Evolutionary conservation across 2,797 vertebrate species (phyloP), one percentile per base, ranked within the genome.

Genomic region (Cossypha dichroa): DNA sequence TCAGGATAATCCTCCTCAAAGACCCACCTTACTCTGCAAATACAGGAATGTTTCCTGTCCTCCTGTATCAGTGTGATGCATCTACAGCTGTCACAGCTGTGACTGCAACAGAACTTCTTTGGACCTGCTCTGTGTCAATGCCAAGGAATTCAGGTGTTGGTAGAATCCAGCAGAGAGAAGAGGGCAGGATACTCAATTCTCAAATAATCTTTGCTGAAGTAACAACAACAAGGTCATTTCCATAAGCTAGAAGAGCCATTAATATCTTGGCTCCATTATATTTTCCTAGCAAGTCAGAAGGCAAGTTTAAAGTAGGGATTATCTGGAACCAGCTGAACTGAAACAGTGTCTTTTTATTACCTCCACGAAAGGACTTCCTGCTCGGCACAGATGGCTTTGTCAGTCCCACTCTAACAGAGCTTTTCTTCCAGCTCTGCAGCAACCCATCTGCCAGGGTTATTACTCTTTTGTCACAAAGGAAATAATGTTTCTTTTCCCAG

Each of bases 391-490:
- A 85, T 76, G 13, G 78, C 85, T 95, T 95, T 94, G 87, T 94
- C 93, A 91, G 89, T 73, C 78, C 90, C 88, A 59, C 59, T 95
- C 85, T 81, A 82, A 81, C 84, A 84, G 86, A 92, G 85, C 51
- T 89, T 91, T 96, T 85, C 64, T 94, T 92, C 69, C 85, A 88
- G 88, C 93, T 96, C 93, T 88, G 89, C 92, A 94, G 88, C 81
- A 97, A 54, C 78, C 88, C 93, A 90, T 96, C 91, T 97, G 94
- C 90, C 86, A 68, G 82, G 85, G 73, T 96, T 96, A 96, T 97
- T 97, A 94, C 93, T 91, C 95, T 96, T 94, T 94, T 96, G 76
- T 94, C 92, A 97, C 93, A 94, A 86, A 97, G 81, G 87, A 95
- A 95, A 94, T 95, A 96, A 93, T 10, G 26, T 90, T 96, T 93